Evolutionary conservation across 2,113 vertebrate species (phyloP), one percentile per base, ranked within the genome.

Genomic region (Calcarius ornatus): DNA sequence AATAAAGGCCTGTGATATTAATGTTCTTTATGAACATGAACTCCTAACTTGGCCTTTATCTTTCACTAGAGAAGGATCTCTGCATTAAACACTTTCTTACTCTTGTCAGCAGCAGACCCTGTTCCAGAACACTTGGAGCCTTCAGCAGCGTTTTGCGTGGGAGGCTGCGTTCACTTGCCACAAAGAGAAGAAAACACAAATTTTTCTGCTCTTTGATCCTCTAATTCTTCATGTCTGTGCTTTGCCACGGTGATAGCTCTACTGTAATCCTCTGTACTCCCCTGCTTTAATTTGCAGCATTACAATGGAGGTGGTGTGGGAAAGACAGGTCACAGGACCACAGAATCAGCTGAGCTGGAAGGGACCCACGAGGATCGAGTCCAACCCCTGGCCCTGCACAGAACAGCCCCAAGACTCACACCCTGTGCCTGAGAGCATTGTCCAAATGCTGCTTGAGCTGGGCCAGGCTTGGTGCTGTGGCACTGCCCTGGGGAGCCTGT

Each of bases 121-220:
- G 11, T 20, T 86, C 18, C 51, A 51, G 54, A 86, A 30, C 10
- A 27, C 15, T 43, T 61, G 77, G 45, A 73, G 48, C 60, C 71
- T 69, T 72, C 9, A 63, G 12, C 42, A 38, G 43, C 0, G 4
- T 38, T 71, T 53, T 6, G 4, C 0, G 0, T 48, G 6, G 66
- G 40, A 7, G 66, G 40, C 31, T 82, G 53, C 25, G 3, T 38
- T 78, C 47, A 1, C 31, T 82, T 43, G n/a, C 54, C 37, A n/a
- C 1, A 3, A 42, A 35, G 51, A 73, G 33, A 65, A 20, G 53
- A 43, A 57, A 69, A 23, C 19, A 24, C 21, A 14, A 1, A 7
- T 15, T n/a, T 11, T 68, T 15, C 47, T 70, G 20, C 17, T 70
- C 9, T 35, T 56, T 83, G n/a, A 13, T 45, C 63, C 71, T 37